Evolutionary conservation across 1,140 invertebrate genomes (phyloP), one percentile per base, ranked within the genome.

Genomic region (Eufriesea mexicana): DNA sequence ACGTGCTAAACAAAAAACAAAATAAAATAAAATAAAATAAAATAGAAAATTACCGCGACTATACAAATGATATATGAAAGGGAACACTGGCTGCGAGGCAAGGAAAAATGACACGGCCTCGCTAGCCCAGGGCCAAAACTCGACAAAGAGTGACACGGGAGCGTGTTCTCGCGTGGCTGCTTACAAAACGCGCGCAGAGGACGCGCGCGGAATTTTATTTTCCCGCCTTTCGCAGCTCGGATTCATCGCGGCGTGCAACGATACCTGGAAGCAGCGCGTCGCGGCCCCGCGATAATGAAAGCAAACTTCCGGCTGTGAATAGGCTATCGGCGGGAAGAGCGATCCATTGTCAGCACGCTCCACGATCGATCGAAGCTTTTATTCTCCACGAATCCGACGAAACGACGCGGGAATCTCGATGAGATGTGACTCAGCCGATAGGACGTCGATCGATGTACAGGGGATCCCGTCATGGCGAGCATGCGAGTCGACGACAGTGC

Each of bases 151-250:
- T 62, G 57, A 72, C 68, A n/a, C 68, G 78, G 73, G 42, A 61
- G 57, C 57, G 57, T 28, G 49, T 64, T 80, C 78, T 45, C 78
- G 23, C 23, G 28, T 54, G 45, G 57, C 57, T 42, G 28, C 6
- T 18, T 28, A 45, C 70, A 73, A 64, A 73, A 54, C 35, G 66
- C n/a, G 25, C 10, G 2, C 5, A n/a, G 5, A 16, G 18, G 77
- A 73, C 49, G 68, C 42, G 18, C n/a, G 47, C 54, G 23, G 59
- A 80, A 80, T 80, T 80, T 72, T 73, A 80, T 80, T 64, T 72
- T 57, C 2, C 54, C 61, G 14, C 45, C 25, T 70, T 61, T 70
- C 18, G 49, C 35, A 14, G 35, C 20, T 47, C 25, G 45, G 25
- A 62, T 73, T 54, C 57, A 73, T 64, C 23, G 68, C 28, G 9